A percentile compares a stretch with the other conserved stretches of the same genome.
Evolutionary conservation across 2,797 vertebrate genomes (phyloP).

Genomic region (Phoeniculus purpureus): DNA sequence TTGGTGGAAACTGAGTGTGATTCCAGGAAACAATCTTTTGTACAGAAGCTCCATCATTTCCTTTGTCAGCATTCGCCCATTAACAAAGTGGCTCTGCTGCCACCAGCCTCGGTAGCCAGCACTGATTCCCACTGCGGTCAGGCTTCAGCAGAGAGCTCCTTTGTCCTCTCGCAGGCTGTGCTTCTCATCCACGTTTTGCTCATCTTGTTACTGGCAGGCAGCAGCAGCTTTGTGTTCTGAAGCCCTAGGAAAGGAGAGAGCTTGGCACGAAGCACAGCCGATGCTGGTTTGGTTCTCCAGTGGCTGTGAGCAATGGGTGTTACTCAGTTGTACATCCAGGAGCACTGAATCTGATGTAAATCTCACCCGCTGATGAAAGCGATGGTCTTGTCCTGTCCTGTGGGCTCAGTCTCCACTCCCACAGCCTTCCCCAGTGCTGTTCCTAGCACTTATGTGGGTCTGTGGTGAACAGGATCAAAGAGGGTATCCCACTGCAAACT

Average conservation of each 20-base stretch:
- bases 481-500: background rate
- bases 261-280: background rate
- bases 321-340: background rate
- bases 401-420: background rate
- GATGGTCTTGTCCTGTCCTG: background rate
- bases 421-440: background rate
- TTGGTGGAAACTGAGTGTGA: background rate
- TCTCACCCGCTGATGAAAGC: slow-evolving; percentile 19
- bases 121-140: background rate
- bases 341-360: background rate
- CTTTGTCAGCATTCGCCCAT: background rate
- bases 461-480: slow-evolving; percentile 43
- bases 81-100: background rate
- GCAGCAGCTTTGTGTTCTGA: background rate
- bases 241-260: background rate
- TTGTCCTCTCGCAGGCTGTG: background rate
- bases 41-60: fast-evolving
- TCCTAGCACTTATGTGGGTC: background rate
- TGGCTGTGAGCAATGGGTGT: background rate
- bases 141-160: background rate
- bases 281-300: background rate
- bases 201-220: background rate
- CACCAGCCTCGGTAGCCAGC: background rate
- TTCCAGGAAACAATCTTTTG: background rate
- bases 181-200: background rate